phyloP scores from a whole-genome alignment of 2,888 invertebrate species.

The Heliconius cydno region DNA sequence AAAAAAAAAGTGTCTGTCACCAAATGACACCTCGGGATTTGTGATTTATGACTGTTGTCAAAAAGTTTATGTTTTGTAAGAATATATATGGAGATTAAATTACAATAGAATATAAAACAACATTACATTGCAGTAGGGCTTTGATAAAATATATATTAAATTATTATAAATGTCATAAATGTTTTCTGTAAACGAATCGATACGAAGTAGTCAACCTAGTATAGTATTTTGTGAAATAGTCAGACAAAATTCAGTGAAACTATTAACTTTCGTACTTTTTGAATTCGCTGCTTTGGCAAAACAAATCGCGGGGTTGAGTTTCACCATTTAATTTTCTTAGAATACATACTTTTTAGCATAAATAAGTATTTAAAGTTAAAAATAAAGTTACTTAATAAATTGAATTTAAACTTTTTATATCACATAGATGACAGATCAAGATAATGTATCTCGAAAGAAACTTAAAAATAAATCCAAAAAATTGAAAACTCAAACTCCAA shows the following conservation, averaged over 20 bases:
- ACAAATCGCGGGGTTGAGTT: neutral
- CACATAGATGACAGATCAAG: conserved; percentile 35
- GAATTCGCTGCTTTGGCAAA: neutral
- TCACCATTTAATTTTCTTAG: neutral
- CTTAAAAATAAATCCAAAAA: conserved; percentile 44
- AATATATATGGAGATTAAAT: neutral
- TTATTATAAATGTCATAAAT: too few species aligned
- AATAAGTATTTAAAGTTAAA: too few species aligned
- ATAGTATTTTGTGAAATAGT: too few species aligned
- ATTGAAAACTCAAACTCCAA: conserved; percentile 59
- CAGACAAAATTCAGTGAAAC: too few species aligned
- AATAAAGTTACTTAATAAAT: too few species aligned
- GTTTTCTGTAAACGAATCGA: too few species aligned
- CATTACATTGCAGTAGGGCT: neutral
- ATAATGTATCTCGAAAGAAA: conserved; percentile 46
- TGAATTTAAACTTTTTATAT: too few species aligned
- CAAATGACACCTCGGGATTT: neutral
- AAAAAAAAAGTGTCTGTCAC: neutral
- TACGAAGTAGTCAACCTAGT: too few species aligned
- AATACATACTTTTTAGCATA: too few species aligned
- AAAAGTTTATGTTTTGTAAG: neutral
- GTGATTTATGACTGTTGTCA: neutral
- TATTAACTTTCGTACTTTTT: neutral
- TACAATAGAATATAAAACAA: neutral
- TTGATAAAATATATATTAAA: neutral